Evolutionary conservation across 2,888 invertebrate genomes (phyloP), one percentile per base, ranked within the genome.

Genomic region (Timema cristinae): DNA sequence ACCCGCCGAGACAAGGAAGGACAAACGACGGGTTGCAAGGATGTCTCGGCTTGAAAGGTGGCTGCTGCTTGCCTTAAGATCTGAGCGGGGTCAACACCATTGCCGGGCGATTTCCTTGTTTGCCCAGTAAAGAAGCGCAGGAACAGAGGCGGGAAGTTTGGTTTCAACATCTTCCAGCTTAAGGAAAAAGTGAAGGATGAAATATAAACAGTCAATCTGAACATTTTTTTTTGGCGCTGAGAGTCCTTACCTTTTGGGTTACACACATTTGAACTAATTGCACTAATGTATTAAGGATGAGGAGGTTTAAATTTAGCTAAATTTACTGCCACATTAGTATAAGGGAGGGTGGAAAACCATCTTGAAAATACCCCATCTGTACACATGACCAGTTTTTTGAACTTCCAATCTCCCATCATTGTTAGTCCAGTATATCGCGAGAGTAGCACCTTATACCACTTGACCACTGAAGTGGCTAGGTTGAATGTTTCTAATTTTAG

Each of bases 1-100:
- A 90, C 85, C n/a, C 75, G 88, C 85, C 75, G 87, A 86, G 66
- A 86, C 81, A n/a, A 91, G 81, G 81, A 90, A 91, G 67, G 85
- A 83, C 0, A n/a, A n/a, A 86, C 83, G 7, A 88, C 83, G 61
- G 85, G 86, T 74, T 86, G 83, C 59, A 92, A 80, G 13, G 91
- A 91, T 0, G 89, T 54, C 82, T 83, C 0, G 88, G 87, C 73
- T 84, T 82, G 80, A 91, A 92, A 15, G 84, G 83, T 4, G 86
- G 85, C 73, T 85, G 84, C 75, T 85, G 85, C 52, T 85, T 85
- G 71, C 79, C 83, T 71, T 85, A 84, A 52, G 68, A 2, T 74
- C 85, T 87, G 7, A 90, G 76, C 0, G 91, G 90, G 86, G 78
- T 91, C 89, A 0, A 90, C 88, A 81, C n/a, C 91, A 90, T 78